Conservation (phyloP, 2,888 invertebrate species). For the Choreutis nemorana region DNA sequence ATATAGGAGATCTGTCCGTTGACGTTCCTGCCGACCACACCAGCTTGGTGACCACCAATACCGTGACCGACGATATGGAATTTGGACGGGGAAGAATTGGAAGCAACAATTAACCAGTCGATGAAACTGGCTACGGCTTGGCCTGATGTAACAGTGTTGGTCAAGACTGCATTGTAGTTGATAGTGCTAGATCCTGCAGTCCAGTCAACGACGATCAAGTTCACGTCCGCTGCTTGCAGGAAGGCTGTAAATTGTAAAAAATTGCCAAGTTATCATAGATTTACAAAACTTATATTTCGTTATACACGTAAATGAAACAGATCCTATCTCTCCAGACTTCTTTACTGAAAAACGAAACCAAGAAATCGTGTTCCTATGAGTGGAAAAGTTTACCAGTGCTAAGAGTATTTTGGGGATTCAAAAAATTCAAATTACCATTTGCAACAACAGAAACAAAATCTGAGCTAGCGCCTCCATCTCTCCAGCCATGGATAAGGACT, state of each 20-base stretch:
- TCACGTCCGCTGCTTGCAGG: constrained; percentile 33
- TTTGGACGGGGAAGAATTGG: constrained; percentile 20
- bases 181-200: constrained; percentile 26
- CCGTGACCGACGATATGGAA: constrained; percentile 41
- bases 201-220: constrained; percentile 46
- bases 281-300: too few relatives aligned
- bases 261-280: too few relatives aligned
- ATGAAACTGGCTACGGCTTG: constrained; percentile 32
- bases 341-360: too few relatives aligned
- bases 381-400: too few relatives aligned
- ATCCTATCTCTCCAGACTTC: too few relatives aligned
- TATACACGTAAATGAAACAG: too few relatives aligned
- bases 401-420: too few relatives aligned
- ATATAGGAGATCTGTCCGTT: constrained; percentile 30
- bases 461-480: constrained; percentile 20
- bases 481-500: constrained; percentile 33
- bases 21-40: constrained; percentile 32
- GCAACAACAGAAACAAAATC: constrained; percentile 26
- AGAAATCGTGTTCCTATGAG: too few relatives aligned
- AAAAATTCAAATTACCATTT: constrained; percentile 20
- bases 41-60: constrained; percentile 38
- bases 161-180: constrained; percentile 23
- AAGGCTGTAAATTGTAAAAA: constrained; percentile 20
- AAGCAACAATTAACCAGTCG: constrained; percentile 28
- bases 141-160: constrained; percentile 30